These are phyloP conservation scores for Setipinna tenuifilis DNA, from an alignment of 2,797 vertebrate species.

Conservation along the genomic window DNA sequence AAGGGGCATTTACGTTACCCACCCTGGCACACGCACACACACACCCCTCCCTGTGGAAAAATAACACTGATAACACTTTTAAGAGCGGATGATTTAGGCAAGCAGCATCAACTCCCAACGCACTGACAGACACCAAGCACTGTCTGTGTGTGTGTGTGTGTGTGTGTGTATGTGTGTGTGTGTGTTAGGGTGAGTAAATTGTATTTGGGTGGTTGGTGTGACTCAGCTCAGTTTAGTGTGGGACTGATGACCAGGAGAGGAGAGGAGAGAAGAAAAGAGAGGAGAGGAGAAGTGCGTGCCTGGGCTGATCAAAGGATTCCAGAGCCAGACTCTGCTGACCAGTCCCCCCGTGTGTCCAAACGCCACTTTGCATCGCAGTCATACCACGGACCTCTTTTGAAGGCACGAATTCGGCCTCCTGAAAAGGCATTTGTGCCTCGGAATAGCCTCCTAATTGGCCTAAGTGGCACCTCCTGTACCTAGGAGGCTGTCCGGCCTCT, in stretches of 20 bases:
- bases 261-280: too few relatives aligned
- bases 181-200: neutral
- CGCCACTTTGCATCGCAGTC: neutral
- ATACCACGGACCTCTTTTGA: neutral
- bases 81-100: neutral
- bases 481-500: neutral
- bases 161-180: too few relatives aligned
- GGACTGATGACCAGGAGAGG: neutral
- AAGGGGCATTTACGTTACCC: neutral
- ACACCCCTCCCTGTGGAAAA: neutral
- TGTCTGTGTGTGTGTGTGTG: too few relatives aligned
- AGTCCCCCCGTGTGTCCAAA: neutral
- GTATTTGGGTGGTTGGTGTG: neutral
- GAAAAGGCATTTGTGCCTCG: constrained; percentile 28
- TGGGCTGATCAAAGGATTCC: constrained; percentile 1
- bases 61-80: neutral
- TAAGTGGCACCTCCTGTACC: constrained; percentile 32
- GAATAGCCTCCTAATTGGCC: constrained; percentile 44
- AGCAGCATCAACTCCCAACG: neutral
- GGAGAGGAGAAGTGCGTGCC: neutral
- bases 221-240: neutral
- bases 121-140: neutral
- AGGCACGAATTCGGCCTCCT: neutral
- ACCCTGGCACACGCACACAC: too few relatives aligned
- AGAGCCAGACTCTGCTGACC: neutral